Evolutionary conservation across 2,888 invertebrate species (phyloP), one percentile per base, ranked within the genome.

Genomic region (Drosophila tanythrix): DNA sequence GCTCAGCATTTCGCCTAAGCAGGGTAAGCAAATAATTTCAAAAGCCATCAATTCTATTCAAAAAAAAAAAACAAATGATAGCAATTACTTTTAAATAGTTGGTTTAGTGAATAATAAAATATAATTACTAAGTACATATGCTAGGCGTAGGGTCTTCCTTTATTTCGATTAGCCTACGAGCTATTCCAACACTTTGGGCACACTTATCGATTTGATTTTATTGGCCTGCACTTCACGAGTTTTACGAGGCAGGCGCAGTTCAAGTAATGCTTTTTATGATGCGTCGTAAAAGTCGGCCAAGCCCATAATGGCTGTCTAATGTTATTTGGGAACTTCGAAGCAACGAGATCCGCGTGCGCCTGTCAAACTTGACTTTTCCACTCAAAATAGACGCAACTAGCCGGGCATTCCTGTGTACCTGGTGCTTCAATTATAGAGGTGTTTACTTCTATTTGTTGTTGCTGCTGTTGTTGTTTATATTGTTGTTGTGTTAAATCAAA

Each of bases 1-100:
- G 88, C 85, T 92, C 74, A 84, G 91, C 90, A 88, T 89, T 69
- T 92, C 93, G 60, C 92, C 93, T 70, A 93, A 93, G 84, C 93
- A 93, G 92, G 93, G 93, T 93, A 91, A 92, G 91, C 76, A 25
- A 56, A 25, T 46, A 7, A 25, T 8, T 25, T 46, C 15, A 15
- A 7, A 4, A 2, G 43, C 11, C 43, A 43, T 11, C 21, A 21
- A 13, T 11, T 21, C 5, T 5, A 21, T 21, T 43, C n/a, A n/a
- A n/a, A n/a, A 21, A 46, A 21, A 3, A 25, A 1, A 25, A 1
- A 1, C 15, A 15, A 25, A 46, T 25, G 15, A 25, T 25, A 25
- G 25, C 46, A 4, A 15, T 25, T 15, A 46, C 13, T 25, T 8
- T 25, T 25, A 25, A 46, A 15, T 46, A 52, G 21, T 13, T 33